phyloP scores from a whole-genome alignment of 2,797 vertebrate species.

The Sciurus carolinensis region DNA sequence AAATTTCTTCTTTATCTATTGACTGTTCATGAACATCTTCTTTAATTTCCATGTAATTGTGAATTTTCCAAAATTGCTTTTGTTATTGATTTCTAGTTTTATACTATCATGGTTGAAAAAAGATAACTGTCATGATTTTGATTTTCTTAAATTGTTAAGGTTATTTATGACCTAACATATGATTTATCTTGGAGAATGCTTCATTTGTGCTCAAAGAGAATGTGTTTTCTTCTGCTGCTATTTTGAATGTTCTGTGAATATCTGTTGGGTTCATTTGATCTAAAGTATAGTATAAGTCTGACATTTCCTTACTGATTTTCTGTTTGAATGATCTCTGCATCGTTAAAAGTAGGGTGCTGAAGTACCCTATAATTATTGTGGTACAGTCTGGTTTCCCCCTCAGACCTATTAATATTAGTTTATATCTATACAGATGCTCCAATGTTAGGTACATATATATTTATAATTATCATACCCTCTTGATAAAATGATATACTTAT shows the following conservation, averaged over 20 bases:
- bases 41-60: not conserved
- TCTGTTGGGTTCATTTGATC: not conserved
- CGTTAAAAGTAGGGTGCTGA: not conserved
- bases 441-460: not conserved
- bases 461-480: not conserved
- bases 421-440: not conserved
- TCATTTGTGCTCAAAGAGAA: not conserved
- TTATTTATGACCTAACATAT: not conserved
- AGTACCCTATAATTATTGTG: not conserved
- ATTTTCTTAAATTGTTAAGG: not conserved
- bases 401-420: not conserved
- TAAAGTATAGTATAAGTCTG: not conserved
- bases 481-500: not conserved
- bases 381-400: not conserved
- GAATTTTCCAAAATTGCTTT: not conserved
- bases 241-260: not conserved
- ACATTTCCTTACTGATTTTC: not conserved
- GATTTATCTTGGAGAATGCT: not conserved
- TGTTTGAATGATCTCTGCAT: not conserved
- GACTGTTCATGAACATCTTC: not conserved
- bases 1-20: not conserved
- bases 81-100: not conserved
- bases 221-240: not conserved
- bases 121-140: not conserved
- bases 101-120: not conserved